Evolutionary conservation across 2,113 vertebrate genomes (phyloP).

Genomic region (Nicator chloris): DNA sequence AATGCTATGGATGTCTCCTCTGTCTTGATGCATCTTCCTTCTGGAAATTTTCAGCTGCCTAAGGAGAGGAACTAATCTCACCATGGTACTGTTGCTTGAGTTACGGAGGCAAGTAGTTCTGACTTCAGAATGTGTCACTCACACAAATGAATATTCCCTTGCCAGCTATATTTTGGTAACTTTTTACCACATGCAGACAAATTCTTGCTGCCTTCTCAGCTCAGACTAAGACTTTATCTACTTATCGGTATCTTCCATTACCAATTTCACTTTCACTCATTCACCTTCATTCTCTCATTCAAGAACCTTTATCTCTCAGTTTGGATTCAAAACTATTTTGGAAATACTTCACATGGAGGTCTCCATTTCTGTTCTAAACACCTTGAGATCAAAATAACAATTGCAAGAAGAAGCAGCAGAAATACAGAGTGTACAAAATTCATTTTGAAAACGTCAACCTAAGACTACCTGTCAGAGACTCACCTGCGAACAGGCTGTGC

Average conservation of each 20-base stretch:
- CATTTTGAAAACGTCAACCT: not conserved
- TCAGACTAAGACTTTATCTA: not conserved
- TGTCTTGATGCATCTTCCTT: not conserved
- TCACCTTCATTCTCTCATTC: not conserved
- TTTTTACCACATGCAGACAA: not conserved
- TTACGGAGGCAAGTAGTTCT: not conserved
- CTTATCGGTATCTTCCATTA: not conserved
- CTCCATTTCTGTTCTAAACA: not conserved
- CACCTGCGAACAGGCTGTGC: constrained; percentile 96
- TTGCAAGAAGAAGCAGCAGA: not conserved
- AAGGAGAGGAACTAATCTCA: not conserved
- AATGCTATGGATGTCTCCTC: not conserved
- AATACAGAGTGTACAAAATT: not conserved
- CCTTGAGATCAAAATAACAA: not conserved
- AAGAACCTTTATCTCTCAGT: not conserved
- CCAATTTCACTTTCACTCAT: not conserved
- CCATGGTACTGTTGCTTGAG: not conserved
- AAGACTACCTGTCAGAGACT: not conserved
- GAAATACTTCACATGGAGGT: not conserved
- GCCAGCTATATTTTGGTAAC: not conserved
- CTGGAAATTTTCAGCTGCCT: not conserved
- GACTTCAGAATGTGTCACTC: not conserved
- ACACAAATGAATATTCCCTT: not conserved
- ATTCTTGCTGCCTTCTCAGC: not conserved
- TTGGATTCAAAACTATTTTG: not conserved